Percentiles rank a stretch among this genome's conserved stretches.
phyloP scores from a whole-genome alignment of 37 sponge, comb jelly and placozoan species.

The Crambe crambe region DNA sequence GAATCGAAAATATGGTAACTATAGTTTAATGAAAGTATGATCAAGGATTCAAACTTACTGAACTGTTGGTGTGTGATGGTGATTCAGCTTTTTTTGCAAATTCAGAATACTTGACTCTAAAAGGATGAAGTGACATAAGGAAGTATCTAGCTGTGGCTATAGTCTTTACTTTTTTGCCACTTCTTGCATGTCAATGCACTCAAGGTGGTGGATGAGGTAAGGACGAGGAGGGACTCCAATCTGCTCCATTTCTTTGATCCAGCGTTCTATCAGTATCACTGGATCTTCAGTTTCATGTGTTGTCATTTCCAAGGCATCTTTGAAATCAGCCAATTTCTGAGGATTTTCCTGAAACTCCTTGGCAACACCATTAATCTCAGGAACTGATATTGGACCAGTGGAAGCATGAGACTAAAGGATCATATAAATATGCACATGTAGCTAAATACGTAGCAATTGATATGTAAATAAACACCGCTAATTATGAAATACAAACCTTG shows the following conservation, averaged over 20 bases:
- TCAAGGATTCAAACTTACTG: too few relatives aligned
- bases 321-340: not conserved
- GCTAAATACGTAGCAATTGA: not conserved
- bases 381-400: not conserved
- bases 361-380: not conserved
- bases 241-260: not conserved
- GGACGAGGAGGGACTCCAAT: not conserved
- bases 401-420: not conserved
- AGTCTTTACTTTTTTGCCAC: slow-evolving; percentile 7
- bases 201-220: slow-evolving; percentile 19
- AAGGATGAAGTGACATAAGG: too few relatives aligned
- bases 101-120: too few relatives aligned
- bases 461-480: too few relatives aligned
- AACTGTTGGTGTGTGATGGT: too few relatives aligned
- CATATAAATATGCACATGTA: not conserved
- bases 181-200: not conserved
- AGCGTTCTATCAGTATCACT: not conserved
- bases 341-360: too few relatives aligned
- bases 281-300: not conserved
- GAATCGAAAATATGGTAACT: too few relatives aligned
- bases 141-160: too few relatives aligned
- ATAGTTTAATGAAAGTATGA: too few relatives aligned
- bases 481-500: too few relatives aligned
- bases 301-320: slow-evolving; percentile 4
- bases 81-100: too few relatives aligned